Percentiles rank a stretch among this genome's conserved stretches.
Evolutionary conservation across 2,888 invertebrate species (phyloP).

Genomic region (Acanthosoma haemorrhoidale): DNA sequence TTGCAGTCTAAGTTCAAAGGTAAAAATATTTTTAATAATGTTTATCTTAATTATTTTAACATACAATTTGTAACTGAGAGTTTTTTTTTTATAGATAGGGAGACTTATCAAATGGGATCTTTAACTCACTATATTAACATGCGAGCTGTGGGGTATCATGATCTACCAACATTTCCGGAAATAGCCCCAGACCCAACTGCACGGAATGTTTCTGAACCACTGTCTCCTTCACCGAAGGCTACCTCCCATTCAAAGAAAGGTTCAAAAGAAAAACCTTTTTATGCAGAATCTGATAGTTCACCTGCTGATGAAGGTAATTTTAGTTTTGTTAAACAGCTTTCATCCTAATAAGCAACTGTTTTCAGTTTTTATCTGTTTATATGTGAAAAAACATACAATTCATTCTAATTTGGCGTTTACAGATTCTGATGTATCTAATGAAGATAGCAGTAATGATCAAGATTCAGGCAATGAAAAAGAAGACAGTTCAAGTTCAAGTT

Average conservation of each 20-base stretch:
- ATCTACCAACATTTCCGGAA: conserved; percentile 78
- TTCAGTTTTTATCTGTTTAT: not conserved
- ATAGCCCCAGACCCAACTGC: conserved; percentile 67
- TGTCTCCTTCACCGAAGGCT: conserved; percentile 43
- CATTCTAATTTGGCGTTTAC: not conserved
- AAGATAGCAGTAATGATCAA: conserved; percentile 41
- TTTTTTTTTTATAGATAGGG: conserved; percentile 56
- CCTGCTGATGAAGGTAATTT: conserved; percentile 44
- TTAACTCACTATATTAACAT: conserved; percentile 89
- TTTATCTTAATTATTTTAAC: not conserved
- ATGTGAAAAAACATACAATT: too few species aligned
- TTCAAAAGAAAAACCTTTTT: conserved; percentile 58
- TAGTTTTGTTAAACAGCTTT: not conserved
- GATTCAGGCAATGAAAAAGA: conserved; percentile 43
- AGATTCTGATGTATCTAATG: conserved; percentile 41
- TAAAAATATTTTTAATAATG: conserved; percentile 42
- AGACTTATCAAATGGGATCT: conserved; percentile 87
- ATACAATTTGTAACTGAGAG: not conserved
- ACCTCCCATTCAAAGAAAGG: conserved; percentile 30
- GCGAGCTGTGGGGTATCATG: conserved; percentile 79
- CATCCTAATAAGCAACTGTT: not conserved
- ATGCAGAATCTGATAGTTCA: conserved; percentile 54
- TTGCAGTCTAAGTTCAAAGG: conserved; percentile 79
- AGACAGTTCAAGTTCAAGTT: conserved; percentile 42
- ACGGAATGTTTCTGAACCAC: conserved; percentile 62